Evolutionary conservation across 2,888 invertebrate genomes (phyloP), one percentile per base, ranked within the genome.

Genomic region (Horisme vitalbata): DNA sequence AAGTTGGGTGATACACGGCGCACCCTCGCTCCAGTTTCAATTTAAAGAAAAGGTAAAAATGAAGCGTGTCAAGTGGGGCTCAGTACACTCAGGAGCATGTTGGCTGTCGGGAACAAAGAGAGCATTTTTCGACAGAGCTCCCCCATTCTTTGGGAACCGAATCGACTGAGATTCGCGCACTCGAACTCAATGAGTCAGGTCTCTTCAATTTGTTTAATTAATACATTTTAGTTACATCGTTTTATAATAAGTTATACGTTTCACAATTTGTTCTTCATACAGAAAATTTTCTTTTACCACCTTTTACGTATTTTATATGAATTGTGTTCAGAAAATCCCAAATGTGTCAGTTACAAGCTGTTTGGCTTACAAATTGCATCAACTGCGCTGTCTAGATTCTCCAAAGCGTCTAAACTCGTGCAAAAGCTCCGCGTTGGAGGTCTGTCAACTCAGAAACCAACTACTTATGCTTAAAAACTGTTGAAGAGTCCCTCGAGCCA

Each of bases 51-150:
- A 80, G 82, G 82, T 79, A 83, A 84, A 58, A 85, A 82, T 81
- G 78, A 83, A 86, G 72, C 80, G 78, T 84, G 85, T 86, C 85
- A 84, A 85, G 85, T 80, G 81, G 78, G 81, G 79, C 80, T 81
- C 74, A 69, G 74, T 78, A 77, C 78, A 73, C 82, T 81, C 65
- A 66, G 68, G 69, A 71, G 78, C 72, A 78, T 75, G 79, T 78
- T 81, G 73, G 71, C 76, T 75, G 81, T 78, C 73, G 74, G 75
- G 80, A 83, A 87, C 85, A 87, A 87, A 85, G 79, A 67, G 71
- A 77, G 70, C 69, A 75, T 76, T 77, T 75, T 75, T 72, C 67
- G 68, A 66, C 72, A 67, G 69, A 71, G 63, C 65, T 67, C 69
- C 69, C 65, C 62, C 56, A 67, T 71, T 65, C 71, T 69, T 73